Conservation (phyloP, 2,113 vertebrate genomes). For the Carollia perspicillata region DNA sequence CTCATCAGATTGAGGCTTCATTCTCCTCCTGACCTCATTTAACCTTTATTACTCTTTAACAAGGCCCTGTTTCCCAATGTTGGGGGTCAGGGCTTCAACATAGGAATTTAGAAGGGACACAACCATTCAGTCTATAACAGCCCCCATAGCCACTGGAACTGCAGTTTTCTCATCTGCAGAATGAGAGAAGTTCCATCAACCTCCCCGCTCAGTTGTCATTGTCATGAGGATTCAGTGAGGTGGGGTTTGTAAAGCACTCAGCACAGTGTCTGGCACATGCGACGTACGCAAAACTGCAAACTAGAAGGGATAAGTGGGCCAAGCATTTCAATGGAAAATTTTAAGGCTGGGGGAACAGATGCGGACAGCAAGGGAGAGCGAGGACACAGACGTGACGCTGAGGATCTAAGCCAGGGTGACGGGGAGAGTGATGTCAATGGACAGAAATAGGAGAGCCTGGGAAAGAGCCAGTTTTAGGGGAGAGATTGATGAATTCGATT, state of each 20-base stretch:
- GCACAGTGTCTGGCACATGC: neutral
- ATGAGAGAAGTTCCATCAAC: neutral
- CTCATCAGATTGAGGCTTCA: neutral
- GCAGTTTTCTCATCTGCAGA: neutral
- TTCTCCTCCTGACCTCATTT: neutral
- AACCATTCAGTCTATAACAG: neutral
- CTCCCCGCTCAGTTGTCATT: neutral
- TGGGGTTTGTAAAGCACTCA: neutral
- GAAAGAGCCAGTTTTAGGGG: conserved; percentile 28
- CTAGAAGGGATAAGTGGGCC: neutral
- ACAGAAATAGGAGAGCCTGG: conserved; percentile 52
- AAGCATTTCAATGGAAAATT: conserved; percentile 52
- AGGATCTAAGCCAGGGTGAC: conserved; percentile 18
- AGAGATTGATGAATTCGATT: conserved; percentile 64
- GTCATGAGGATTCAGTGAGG: neutral
- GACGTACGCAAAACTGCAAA: neutral
- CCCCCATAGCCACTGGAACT: too few relatives aligned
- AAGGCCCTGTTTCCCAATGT: neutral
- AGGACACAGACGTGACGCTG: neutral
- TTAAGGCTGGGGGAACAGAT: neutral
- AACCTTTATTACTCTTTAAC: neutral
- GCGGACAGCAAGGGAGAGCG: conserved; percentile 16
- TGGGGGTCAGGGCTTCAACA: neutral
- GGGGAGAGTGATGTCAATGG: conserved; percentile 43
- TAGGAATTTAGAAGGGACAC: neutral